Conservation (phyloP, 2,797 vertebrate genomes). For the Mormyrops attenuatus region DNA sequence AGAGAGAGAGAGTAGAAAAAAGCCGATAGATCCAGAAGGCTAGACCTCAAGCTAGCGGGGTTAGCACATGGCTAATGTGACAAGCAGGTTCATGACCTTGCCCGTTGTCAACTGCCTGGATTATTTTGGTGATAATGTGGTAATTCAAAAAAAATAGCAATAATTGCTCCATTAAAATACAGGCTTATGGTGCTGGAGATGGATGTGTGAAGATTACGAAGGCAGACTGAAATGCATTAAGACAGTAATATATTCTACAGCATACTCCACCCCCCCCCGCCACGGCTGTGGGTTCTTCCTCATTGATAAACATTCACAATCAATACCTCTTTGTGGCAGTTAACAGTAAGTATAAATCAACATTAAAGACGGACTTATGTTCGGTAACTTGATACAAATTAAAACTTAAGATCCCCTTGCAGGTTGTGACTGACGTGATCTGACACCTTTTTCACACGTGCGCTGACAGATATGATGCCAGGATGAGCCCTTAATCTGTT, state of each 20-base stretch:
- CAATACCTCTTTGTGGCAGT: slow-evolving; percentile 46
- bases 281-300: slow-evolving; percentile 46
- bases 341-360: slow-evolving; percentile 48
- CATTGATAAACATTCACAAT: slow-evolving; percentile 56
- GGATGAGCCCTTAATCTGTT: neutral
- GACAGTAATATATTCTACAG: slow-evolving; percentile 50
- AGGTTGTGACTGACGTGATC: neutral
- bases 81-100: slow-evolving; percentile 66
- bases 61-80: slow-evolving; percentile 71
- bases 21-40: neutral
- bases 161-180: slow-evolving; percentile 50
- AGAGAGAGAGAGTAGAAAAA: neutral
- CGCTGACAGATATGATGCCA: neutral
- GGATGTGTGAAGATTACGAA: slow-evolving; percentile 54
- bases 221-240: slow-evolving; percentile 56
- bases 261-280: slow-evolving; percentile 29
- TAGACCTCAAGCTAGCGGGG: slow-evolving; percentile 44
- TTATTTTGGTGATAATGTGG: slow-evolving; percentile 71
- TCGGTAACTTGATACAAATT: slow-evolving; percentile 28
- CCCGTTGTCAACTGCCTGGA: slow-evolving; percentile 59
- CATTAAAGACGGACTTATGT: slow-evolving; percentile 15
- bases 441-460: neutral
- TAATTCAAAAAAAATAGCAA: slow-evolving; percentile 54
- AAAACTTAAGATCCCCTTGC: slow-evolving; percentile 28
- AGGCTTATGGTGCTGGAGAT: slow-evolving; percentile 50